Conservation (phyloP, 2,888 invertebrate genomes). For the Fissipunctia ypsillon region DNA sequence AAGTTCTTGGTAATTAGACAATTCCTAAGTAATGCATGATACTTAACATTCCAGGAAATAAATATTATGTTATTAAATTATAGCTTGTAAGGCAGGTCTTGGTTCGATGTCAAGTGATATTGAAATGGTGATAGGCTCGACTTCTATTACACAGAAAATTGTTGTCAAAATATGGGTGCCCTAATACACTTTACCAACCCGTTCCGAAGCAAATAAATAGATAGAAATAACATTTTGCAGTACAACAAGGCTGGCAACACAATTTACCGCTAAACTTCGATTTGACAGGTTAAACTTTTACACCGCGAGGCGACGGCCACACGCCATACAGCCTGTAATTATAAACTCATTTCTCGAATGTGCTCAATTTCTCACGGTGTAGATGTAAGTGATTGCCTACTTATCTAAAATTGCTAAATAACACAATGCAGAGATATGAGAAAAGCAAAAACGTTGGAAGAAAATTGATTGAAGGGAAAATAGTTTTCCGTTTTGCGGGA, state of each 20-base stretch:
- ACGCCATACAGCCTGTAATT: slow-evolving; percentile 63
- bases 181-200: too few species aligned
- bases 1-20: slow-evolving; percentile 16
- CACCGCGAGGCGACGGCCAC: slow-evolving; percentile 42
- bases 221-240: too few species aligned
- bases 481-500: slow-evolving; percentile 50
- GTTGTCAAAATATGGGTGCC: too few species aligned
- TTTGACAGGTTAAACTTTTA: slow-evolving; percentile 68
- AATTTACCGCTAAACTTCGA: slow-evolving; percentile 48
- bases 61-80: too few species aligned
- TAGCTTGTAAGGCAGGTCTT: too few species aligned
- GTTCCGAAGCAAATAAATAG: too few species aligned
- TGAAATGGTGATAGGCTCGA: too few species aligned
- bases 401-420: slow-evolving; percentile 60
- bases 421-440: slow-evolving; percentile 38
- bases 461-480: slow-evolving; percentile 59
- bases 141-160: too few species aligned
- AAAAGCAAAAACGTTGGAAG: slow-evolving; percentile 44
- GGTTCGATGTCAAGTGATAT: too few species aligned
- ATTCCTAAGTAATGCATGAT: slow-evolving; percentile 2
- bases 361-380: slow-evolving; percentile 66
- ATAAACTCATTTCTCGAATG: slow-evolving; percentile 65
- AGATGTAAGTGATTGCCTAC: slow-evolving; percentile 50
- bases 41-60: not conserved
- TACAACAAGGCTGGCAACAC: slow-evolving; percentile 35